Conservation (phyloP, 2,113 vertebrate species). For the Heptranchias perlo region DNA sequence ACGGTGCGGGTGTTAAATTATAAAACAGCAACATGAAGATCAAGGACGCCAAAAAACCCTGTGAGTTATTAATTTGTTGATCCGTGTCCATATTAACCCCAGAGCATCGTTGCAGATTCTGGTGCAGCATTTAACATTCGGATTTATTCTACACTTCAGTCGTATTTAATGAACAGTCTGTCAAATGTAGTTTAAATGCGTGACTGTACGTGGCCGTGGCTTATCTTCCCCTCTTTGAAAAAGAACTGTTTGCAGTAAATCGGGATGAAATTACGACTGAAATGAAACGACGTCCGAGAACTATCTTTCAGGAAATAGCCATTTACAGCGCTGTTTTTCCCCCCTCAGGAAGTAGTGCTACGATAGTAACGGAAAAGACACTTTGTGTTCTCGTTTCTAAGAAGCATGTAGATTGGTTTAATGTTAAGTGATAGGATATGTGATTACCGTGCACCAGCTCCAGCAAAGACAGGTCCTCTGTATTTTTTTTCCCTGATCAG, state of each 20-base stretch:
- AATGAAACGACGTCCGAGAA: not conserved
- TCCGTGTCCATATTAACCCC: not conserved
- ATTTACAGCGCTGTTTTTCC: not conserved
- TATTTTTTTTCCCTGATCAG: not conserved
- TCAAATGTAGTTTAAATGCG: not conserved
- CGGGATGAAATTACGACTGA: not conserved
- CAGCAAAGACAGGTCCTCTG: not conserved
- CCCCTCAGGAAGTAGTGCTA: conserved; percentile 3
- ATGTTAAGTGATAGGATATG: not conserved
- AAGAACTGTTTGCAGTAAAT: not conserved
- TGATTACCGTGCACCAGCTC: not conserved
- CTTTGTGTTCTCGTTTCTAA: not conserved
- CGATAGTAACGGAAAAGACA: not conserved
- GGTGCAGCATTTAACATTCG: not conserved
- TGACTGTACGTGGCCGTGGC: not conserved
- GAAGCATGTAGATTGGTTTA: not conserved
- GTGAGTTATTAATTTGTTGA: conserved; percentile 51
- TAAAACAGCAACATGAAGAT: conserved; percentile 72
- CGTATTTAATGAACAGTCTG: not conserved
- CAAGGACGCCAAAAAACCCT: conserved; percentile 74
- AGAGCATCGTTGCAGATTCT: not conserved
- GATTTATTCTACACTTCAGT: not conserved
- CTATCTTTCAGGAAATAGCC: conserved; percentile 20
- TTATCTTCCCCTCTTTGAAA: not conserved
- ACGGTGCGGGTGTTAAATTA: not conserved